Percentiles rank a stretch among this genome's conserved stretches.
These are phyloP conservation scores for Larimichthys crocea DNA, from an alignment of 2,113 vertebrate species.

Conservation along the genomic window DNA sequence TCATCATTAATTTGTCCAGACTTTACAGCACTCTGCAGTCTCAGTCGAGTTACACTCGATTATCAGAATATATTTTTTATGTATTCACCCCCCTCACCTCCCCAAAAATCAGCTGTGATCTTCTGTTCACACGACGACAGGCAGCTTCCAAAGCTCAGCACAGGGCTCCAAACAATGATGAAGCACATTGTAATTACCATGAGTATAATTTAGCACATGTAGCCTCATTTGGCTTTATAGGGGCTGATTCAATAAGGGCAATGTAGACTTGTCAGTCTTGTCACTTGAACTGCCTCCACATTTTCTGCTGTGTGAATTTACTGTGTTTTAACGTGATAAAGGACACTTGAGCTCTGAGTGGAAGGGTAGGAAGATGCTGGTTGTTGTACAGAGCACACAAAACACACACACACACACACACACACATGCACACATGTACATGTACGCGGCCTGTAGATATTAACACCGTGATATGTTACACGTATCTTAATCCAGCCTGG, in stretches of 20 bases:
- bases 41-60: slow-evolving; percentile 7
- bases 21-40: slow-evolving; percentile 8
- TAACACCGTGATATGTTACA: slow-evolving; percentile 32
- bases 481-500: slow-evolving; percentile 59
- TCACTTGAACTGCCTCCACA: slow-evolving; percentile 38
- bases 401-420: slow-evolving; percentile 29
- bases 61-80: slow-evolving; percentile 5
- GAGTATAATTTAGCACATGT: slow-evolving; percentile 50
- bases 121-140: slow-evolving; percentile 32
- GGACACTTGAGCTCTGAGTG: slow-evolving; percentile 25
- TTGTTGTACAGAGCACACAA: slow-evolving; percentile 63
- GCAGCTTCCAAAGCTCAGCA: slow-evolving; percentile 67
- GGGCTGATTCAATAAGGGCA: slow-evolving; percentile 44
- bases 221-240: slow-evolving; percentile 60
- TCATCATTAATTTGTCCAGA: slow-evolving; percentile 17
- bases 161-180: slow-evolving; percentile 42
- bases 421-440: slow-evolving; percentile 14
- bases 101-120: slow-evolving; percentile 33
- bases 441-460: slow-evolving; percentile 65
- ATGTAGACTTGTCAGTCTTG: slow-evolving; percentile 25
- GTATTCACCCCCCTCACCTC: background rate
- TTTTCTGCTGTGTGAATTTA: slow-evolving; percentile 42
- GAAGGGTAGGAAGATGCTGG: slow-evolving; percentile 26
- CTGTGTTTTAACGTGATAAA: slow-evolving; percentile 52
- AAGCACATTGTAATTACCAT: slow-evolving; percentile 81